These are phyloP conservation scores for Oxyscelio sp. DNA, from an alignment of 2,888 invertebrate species.

Conservation along the genomic window DNA sequence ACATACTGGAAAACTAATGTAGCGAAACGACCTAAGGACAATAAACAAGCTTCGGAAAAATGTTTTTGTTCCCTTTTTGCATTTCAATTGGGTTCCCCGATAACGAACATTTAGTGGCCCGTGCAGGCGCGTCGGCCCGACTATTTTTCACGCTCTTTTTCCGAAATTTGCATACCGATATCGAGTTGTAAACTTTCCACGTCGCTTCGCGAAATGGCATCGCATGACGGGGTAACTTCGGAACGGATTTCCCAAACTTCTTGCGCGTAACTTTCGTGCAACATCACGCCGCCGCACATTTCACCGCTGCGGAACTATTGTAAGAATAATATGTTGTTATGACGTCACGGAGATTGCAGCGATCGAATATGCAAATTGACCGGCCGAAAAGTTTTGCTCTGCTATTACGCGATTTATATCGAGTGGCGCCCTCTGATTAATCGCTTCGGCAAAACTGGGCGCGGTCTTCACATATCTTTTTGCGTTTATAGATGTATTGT, in stretches of 20 bases:
- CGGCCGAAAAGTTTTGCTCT: conserved; percentile 24
- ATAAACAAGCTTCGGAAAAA: conserved; percentile 1
- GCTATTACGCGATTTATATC: conserved; percentile 42
- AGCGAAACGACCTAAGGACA: conserved; percentile 16
- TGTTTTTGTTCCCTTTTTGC: conserved; percentile 20
- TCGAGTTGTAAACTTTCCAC: conserved; percentile 61
- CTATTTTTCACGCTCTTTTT: conserved; percentile 71
- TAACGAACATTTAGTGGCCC: conserved; percentile 67
- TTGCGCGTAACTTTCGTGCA: conserved; percentile 59
- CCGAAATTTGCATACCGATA: conserved; percentile 68
- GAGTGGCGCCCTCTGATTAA: conserved; percentile 38
- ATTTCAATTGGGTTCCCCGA: conserved; percentile 45
- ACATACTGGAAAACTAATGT: conserved; percentile 46
- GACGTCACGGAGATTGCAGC: conserved; percentile 50
- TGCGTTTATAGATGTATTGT: no score
- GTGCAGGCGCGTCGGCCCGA: conserved; percentile 46
- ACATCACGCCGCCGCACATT: conserved; percentile 38
- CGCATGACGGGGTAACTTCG: conserved; percentile 58
- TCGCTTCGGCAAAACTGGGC: conserved; percentile 15
- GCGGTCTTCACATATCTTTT: no score
- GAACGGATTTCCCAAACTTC: conserved; percentile 63
- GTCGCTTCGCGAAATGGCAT: conserved; percentile 58
- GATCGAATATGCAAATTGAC: conserved; percentile 60
- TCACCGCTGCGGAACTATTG: conserved; percentile 19
- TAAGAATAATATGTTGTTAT: conserved; percentile 64